Evolutionary conservation across 2,797 vertebrate genomes (phyloP), one percentile per base, ranked within the genome.

Genomic region (Neosilurus mollespiculum): DNA sequence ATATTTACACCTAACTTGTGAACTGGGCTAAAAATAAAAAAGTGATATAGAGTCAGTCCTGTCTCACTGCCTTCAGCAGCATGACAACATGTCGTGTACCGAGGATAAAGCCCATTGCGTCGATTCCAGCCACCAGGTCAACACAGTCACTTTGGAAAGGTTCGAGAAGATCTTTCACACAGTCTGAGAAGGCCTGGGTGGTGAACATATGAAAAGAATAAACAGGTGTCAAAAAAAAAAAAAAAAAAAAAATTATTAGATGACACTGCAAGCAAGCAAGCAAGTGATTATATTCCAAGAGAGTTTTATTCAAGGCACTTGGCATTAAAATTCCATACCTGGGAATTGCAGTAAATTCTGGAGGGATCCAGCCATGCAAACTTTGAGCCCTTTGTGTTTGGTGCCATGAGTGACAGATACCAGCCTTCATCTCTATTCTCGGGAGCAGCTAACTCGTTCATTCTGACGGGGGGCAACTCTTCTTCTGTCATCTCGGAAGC

Each of bases 31-130:
- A 86, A 91, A 92, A 87, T 91, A 87, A 84, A 80, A 66, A 8
- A 9, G 51, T 43, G 43, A 43, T 43, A 5, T 43, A 43, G 37
- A 71, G 24, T 26, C 7, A 76, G 49, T 22, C 14, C 67, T 37
- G 30, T 53, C 12, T 15, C 22, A 62, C 20, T 49, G 22, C 37
- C 3, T 43, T n/a, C 58, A 49, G 20, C 58, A 62, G 61, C 34
- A 77, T 78, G 75, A 24, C 34, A 61, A 54, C 76, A 64, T 22
- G 16, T 14, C 83, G 56, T 85, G 90, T 93, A 97, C 96, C 96
- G 9, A 97, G 92, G 85, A 98, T 95, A 86, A 97, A 97, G 83
- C 97, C 96, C 96, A 96, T 97, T 83, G 97, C 96, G 8, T 97
- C 96, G 0, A 97, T 95, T 51, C 96, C 96, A 0, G 92, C 95